Conservation (phyloP, 92 coral and sea anemone genomes). For the Epizoanthus illoricatus region DNA sequence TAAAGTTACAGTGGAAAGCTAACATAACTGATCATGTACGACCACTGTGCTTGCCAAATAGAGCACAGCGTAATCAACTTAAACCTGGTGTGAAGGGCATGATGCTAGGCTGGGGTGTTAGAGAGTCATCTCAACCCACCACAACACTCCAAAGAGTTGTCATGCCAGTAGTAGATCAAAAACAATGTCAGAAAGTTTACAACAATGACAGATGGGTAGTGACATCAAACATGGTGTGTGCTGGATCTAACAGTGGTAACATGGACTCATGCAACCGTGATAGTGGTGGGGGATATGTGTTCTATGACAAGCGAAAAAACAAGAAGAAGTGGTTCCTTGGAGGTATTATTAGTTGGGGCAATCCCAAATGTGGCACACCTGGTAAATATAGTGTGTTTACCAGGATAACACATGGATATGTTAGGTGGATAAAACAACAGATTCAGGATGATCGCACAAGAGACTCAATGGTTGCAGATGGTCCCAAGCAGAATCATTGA, state of each 20-base stretch:
- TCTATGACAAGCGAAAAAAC: slow-evolving; percentile 60
- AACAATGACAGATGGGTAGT: slow-evolving; percentile 76
- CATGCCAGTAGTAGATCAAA: slow-evolving; percentile 75
- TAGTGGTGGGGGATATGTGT: slow-evolving; percentile 94
- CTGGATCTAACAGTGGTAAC: slow-evolving; percentile 59
- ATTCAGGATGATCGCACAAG: slow-evolving; percentile 39
- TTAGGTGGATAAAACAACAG: slow-evolving; percentile 75
- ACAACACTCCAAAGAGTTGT: slow-evolving; percentile 65
- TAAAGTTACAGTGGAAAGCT: slow-evolving; percentile 72
- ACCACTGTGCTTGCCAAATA: slow-evolving; percentile 89
- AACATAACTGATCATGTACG: slow-evolving; percentile 85
- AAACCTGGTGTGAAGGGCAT: slow-evolving; percentile 71
- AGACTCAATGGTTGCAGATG: slow-evolving; percentile 35
- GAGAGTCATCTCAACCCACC: slow-evolving; percentile 49
- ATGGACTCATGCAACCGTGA: slow-evolving; percentile 85
- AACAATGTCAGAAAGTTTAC: slow-evolving; percentile 67
- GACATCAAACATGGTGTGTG: slow-evolving; percentile 93
- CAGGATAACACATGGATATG: slow-evolving; percentile 66
- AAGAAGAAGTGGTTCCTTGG: slow-evolving; percentile 86
- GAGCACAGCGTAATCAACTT: slow-evolving; percentile 66
- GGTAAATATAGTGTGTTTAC: slow-evolving; percentile 97
- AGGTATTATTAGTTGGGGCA: slow-evolving; percentile 95
- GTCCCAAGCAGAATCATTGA: slow-evolving; percentile 13
- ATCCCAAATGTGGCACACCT: slow-evolving; percentile 79
- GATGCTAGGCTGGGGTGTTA: slow-evolving; percentile 93